Evolutionary conservation across 2,113 vertebrate species (phyloP).

Genomic region (Pterocles gutturalis): DNA sequence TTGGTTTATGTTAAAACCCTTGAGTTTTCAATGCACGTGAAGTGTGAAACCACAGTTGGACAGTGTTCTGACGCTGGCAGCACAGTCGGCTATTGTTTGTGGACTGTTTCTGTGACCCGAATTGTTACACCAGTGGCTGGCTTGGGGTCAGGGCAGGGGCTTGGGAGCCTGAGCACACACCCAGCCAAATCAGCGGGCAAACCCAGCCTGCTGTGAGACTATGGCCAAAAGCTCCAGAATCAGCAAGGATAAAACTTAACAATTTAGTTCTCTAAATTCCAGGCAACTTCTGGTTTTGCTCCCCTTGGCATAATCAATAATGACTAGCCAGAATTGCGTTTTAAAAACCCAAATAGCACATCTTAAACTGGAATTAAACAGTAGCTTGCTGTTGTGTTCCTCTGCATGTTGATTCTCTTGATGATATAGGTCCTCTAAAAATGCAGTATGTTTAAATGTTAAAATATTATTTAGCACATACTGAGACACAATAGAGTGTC

Average conservation of each 20-base stretch:
- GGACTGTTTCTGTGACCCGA: neutral
- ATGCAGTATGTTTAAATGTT: neutral
- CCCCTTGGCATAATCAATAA: neutral
- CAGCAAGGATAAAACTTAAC: neutral
- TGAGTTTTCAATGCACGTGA: neutral
- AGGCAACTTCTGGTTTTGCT: neutral
- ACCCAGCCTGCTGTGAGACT: neutral
- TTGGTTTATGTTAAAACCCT: neutral
- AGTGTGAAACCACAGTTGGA: neutral
- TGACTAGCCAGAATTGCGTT: neutral
- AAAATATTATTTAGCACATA: neutral
- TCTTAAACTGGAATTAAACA: neutral
- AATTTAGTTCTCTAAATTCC: neutral
- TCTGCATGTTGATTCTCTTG: neutral
- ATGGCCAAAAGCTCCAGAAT: neutral
- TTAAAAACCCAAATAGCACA: neutral
- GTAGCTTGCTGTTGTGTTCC: neutral
- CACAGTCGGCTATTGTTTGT: neutral
- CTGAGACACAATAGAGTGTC: neutral
- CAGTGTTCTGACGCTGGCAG: neutral
- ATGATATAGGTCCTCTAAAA: neutral
- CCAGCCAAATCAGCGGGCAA: neutral
- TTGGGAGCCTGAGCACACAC: neutral
- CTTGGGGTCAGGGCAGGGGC: neutral
- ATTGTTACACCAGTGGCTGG: accelerated